Conservation (phyloP, 1,140 invertebrate species). For the Elysia chlorotica region DNA sequence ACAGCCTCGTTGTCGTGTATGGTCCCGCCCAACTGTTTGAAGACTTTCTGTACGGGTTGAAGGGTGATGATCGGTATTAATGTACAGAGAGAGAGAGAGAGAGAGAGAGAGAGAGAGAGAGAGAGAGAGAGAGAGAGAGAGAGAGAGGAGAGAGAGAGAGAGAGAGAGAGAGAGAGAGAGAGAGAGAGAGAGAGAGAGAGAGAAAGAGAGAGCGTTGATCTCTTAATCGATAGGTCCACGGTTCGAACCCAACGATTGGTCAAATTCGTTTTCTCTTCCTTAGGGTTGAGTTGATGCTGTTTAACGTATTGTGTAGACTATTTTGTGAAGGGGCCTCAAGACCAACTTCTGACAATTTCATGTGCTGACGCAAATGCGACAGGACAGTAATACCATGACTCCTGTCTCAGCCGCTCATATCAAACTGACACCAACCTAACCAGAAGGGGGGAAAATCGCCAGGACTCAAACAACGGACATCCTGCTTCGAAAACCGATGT, state of each 20-base stretch:
- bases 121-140: neutral
- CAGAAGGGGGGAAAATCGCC: no score
- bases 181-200: neutral
- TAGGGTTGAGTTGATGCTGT: neutral
- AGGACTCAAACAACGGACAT: no score
- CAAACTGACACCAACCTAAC: no score
- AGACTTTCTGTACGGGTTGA: constrained; percentile 32
- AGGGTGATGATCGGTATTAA: neutral
- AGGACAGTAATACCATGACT: no score
- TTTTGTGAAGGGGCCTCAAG: neutral
- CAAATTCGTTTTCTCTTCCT: neutral
- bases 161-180: neutral
- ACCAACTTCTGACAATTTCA: neutral
- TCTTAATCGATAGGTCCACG: neutral
- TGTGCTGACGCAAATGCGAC: no score
- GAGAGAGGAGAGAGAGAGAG: neutral
- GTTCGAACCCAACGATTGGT: neutral
- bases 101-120: neutral
- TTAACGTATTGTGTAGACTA: neutral
- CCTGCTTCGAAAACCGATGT: neutral
- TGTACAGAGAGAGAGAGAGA: neutral
- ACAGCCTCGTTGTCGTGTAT: constrained; percentile 45
- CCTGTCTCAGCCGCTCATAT: neutral
- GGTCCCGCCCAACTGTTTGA: constrained; percentile 46
- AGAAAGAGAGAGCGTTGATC: neutral